Evolutionary conservation across 2,113 vertebrate species (phyloP), one percentile per base, ranked within the genome.

Genomic region (Sinocyclocheilus anophthalmus): DNA sequence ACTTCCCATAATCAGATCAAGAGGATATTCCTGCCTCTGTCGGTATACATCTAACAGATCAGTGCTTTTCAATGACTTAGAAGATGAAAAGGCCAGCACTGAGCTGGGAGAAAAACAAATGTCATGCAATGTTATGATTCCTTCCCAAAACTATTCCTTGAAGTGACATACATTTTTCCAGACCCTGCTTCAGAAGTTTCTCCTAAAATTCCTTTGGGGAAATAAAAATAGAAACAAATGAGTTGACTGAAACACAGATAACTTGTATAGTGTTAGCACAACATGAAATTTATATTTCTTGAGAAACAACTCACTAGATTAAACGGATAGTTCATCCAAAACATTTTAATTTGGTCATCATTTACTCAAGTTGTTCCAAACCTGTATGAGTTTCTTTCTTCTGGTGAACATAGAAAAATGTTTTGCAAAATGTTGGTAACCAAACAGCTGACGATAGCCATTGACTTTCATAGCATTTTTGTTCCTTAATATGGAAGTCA

Each of bases 41-140:
- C 22, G 22, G 70, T 20, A 73, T 45, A 22, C 73, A 76, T 76
- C 73, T 76, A 76, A 76, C 73, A 76, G 42, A 76, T 76, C 72
- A 50, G 42, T 76, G 42, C 42, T 50, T 73, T 13, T 26, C 73
- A 42, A 11, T 73, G 70, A n/a, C 70, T 73, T 22, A 16, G 72
- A 50, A 39, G 39, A 73, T 6, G 20, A 42, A 76, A 76, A 16
- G 5, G n/a, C 22, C 12, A 76, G 42, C 22, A 12, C n/a, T 1
- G 12, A 24, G 42, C 3, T 12, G 33, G 14, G 57, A 30, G 63
- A 5, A 2, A 72, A 72, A n/a, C 0, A 75, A 73, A 24, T 10
- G 30, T n/a, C 57, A 59, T 79, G 50, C 53, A 79, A 39, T 37
- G 76, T 55, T 5, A 59, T 50, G 22, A 50, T 26, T 76, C 73